Conservation (phyloP, 2,113 vertebrate genomes). For the Cygnus buccinator region DNA sequence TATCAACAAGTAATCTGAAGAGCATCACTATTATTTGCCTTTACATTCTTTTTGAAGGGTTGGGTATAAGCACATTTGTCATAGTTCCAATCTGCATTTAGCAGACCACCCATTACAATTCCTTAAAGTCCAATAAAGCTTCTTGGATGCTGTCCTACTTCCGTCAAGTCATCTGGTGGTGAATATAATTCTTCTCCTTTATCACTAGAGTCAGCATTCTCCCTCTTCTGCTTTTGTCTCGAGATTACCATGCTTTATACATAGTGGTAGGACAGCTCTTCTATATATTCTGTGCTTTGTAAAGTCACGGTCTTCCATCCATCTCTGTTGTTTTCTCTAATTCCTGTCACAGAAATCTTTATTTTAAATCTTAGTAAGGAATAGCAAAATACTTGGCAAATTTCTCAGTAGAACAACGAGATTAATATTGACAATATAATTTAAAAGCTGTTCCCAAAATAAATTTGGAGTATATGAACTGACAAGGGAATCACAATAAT, state of each 20-base stretch:
- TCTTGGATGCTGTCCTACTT: not conserved
- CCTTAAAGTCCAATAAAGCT: slow-evolving; percentile 16
- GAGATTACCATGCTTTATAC: not conserved
- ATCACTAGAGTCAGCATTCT: not conserved
- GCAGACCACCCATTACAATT: not conserved
- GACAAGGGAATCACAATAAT: not conserved
- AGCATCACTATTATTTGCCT: not conserved
- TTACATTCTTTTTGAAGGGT: not conserved
- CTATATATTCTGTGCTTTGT: not conserved
- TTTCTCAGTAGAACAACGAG: not conserved
- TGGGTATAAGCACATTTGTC: not conserved
- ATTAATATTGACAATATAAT: not conserved
- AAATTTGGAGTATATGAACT: not conserved
- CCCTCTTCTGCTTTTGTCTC: not conserved
- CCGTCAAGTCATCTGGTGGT: not conserved
- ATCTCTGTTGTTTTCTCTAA: not conserved
- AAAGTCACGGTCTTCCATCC: not conserved
- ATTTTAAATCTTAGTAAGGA: not conserved
- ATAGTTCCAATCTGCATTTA: not conserved
- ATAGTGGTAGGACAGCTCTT: not conserved
- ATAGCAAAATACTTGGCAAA: not conserved
- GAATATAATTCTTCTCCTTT: slow-evolving; percentile 11
- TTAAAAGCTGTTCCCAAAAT: not conserved
- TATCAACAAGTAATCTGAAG: not conserved
- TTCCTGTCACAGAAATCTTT: not conserved